Percentiles rank a stretch among this genome's conserved stretches.
Conservation (phyloP, 2,113 vertebrate genomes). For the Ceyx cyanopectus region DNA sequence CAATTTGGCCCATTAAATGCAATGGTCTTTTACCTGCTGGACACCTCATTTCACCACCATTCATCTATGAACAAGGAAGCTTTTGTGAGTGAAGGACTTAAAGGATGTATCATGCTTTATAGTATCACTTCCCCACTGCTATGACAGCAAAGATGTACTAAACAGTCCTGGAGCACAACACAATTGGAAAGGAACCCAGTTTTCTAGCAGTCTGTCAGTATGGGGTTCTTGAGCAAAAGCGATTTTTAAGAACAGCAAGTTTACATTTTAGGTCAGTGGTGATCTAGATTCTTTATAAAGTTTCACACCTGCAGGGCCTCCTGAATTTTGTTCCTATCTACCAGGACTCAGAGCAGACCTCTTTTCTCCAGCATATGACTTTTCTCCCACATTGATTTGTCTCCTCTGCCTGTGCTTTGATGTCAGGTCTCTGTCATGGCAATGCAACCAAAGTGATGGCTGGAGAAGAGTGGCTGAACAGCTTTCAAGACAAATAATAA, state of each 20-base stretch:
- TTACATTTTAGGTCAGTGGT: background rate
- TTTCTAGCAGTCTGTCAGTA: background rate
- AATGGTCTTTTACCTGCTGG: background rate
- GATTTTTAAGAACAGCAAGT: background rate
- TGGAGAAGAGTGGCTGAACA: background rate
- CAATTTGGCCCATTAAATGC: background rate
- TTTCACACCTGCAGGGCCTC: background rate
- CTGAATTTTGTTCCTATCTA: background rate
- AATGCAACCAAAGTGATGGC: background rate
- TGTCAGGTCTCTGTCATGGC: background rate
- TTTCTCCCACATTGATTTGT: fast-evolving
- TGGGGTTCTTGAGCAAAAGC: background rate
- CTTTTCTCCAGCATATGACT: background rate
- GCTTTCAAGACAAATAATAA: background rate
- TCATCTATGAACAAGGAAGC: background rate
- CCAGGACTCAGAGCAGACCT: background rate
- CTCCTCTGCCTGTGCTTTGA: background rate
- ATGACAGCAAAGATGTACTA: background rate
- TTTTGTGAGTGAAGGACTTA: background rate
- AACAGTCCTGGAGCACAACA: fast-evolving
- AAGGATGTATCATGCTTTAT: background rate
- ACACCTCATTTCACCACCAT: background rate
- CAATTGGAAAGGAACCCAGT: background rate
- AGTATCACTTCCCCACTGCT: background rate
- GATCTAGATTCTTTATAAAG: background rate